Conservation (phyloP, 2,888 invertebrate genomes). For the Helicoverpa assulta region DNA sequence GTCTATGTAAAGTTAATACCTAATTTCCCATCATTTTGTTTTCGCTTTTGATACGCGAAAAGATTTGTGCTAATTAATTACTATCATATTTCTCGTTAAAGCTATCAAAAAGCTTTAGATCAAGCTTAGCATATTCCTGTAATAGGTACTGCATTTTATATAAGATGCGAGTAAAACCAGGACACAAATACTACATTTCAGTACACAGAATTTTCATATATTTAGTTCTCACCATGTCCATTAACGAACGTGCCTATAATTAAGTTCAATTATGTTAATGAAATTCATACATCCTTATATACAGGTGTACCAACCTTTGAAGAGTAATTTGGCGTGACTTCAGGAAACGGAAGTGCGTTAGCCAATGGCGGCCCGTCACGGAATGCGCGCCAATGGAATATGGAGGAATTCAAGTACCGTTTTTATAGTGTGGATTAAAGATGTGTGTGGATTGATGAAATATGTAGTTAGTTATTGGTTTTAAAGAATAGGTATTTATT, state of each 20-base stretch:
- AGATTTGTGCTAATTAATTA: too few relatives aligned
- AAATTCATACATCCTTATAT: constrained; percentile 70
- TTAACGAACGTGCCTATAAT: constrained; percentile 19
- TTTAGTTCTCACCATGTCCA: constrained; percentile 23
- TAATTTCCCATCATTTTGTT: too few relatives aligned
- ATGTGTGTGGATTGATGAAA: constrained; percentile 15
- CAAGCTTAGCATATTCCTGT: not conserved
- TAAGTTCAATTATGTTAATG: constrained; percentile 61
- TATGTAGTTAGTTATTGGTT: too few relatives aligned
- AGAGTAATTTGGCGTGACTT: constrained; percentile 77
- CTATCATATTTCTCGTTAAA: too few relatives aligned
- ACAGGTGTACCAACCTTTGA: constrained; percentile 81
- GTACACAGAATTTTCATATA: constrained; percentile 16
- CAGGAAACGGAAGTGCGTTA: constrained; percentile 84
- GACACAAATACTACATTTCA: not conserved
- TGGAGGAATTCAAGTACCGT: constrained; percentile 39
- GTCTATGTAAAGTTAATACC: too few relatives aligned
- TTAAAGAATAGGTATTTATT: too few relatives aligned
- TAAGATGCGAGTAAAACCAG: not conserved
- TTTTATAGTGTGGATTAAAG: constrained; percentile 44
- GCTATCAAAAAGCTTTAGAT: too few relatives aligned
- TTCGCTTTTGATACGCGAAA: too few relatives aligned
- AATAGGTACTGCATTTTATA: too few relatives aligned
- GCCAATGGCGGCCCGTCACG: constrained; percentile 83
- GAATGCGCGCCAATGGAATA: constrained; percentile 69